These are phyloP conservation scores for Tapirus terrestris DNA, from an alignment of 2,113 vertebrate genomes.

Conservation along the genomic window DNA sequence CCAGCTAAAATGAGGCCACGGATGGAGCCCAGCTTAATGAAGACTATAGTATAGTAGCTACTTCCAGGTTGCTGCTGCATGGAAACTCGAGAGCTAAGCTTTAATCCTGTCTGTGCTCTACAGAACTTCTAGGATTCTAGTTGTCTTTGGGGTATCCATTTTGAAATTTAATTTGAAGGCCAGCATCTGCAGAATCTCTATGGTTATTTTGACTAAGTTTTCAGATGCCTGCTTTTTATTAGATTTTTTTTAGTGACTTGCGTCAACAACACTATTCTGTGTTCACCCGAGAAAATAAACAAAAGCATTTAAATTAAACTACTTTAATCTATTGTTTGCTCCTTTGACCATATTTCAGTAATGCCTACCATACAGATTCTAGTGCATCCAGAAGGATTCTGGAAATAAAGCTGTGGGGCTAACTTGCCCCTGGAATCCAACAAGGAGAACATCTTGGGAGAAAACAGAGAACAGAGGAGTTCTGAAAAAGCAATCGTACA, in stretches of 20 bases:
- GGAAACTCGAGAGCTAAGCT: neutral
- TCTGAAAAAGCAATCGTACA: neutral
- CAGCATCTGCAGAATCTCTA: constrained; percentile 58
- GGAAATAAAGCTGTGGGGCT: constrained; percentile 10
- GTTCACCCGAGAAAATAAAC: constrained; percentile 58
- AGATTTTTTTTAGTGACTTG: constrained; percentile 47
- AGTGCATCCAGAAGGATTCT: constrained; percentile 2
- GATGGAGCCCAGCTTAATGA: neutral
- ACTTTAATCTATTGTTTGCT: constrained; percentile 65
- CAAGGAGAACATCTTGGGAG: neutral
- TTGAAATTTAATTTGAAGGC: constrained; percentile 60
- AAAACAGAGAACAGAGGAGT: neutral
- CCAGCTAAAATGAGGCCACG: neutral
- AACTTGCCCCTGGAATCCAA: neutral
- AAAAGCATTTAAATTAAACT: constrained; percentile 67
- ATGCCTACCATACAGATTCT: constrained; percentile 56
- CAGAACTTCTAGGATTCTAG: constrained; percentile 14
- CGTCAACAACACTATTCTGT: constrained; percentile 56
- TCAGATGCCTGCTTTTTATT: constrained; percentile 71
- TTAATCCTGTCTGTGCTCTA: constrained; percentile 7
- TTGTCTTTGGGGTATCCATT: constrained; percentile 47
- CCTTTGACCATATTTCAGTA: constrained; percentile 53
- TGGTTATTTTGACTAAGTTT: constrained; percentile 40
- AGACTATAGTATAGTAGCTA: neutral
- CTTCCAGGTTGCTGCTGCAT: neutral